Base-by-base conservation (phyloP, 2,797 vertebrate species). In the Sebastes umbrosus region DNA sequence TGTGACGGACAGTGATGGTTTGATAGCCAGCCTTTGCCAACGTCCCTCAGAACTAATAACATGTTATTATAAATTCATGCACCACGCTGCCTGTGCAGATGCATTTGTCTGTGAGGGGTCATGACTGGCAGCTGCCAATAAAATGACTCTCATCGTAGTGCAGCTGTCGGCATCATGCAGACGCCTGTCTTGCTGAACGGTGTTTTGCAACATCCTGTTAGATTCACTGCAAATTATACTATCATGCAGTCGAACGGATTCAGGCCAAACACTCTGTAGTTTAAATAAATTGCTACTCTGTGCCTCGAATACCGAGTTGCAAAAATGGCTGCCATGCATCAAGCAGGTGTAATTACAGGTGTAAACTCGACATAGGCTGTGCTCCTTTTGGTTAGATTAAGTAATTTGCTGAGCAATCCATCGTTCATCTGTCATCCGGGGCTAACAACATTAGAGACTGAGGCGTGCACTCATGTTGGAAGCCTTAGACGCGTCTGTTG, bases 271-370 rank as follows among this genome's bases (percentile, higher is more conserved):
- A 54, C 77, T 78, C 36, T 52, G 24, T 43, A 25, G 36, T 82
- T 84, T 82, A 66, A 90, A 87, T 58, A 86, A 90, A 89, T 89
- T 82, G 72, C 84, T 74, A 77, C 75, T 57, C 55, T 82, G 69
- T 69, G 76, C 39, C 34, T 82, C 55, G 65, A 88, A 91, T 83
- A 75, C 67, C 39, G 27, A 62, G 25, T 27, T 3, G 20, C 36
- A 78, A 88, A 88, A 80, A 84, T 79, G 84, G 55, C 68, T 83
- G 65, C 77, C 75, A 74, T 86, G 87, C 79, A 88, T 90, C 88
- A 92, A 62, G 55, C 77, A 91, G 90, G 90, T 90, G 86, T 86
- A 91, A 94, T 92, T 93, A 85, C 86, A 92, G 89, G 84, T 88
- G 90, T 88, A 90, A 72, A 84, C 81, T 69, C 77, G 87, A 92